These are phyloP conservation scores for Karalla daura DNA, from an alignment of 2,797 vertebrate species.

Conservation along the genomic window DNA sequence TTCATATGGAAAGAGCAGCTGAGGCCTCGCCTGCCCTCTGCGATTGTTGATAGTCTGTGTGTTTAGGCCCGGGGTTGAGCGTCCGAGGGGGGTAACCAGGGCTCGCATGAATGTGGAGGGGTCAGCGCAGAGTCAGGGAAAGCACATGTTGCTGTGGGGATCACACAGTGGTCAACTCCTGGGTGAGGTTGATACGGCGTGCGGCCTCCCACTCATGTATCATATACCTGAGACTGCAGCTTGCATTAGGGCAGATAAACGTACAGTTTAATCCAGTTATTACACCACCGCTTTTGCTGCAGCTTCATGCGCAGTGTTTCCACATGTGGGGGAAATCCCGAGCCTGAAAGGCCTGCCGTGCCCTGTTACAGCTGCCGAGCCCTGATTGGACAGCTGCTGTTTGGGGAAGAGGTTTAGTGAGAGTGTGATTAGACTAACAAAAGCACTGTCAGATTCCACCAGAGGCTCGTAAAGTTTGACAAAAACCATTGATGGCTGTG, in stretches of 20 bases:
- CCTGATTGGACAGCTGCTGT: background rate
- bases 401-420: background rate
- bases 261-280: background rate
- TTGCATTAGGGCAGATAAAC: background rate
- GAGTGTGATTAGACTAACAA: background rate
- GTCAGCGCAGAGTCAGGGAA: slow-evolving; percentile 46
- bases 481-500: no score
- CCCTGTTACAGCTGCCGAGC: background rate
- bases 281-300: background rate
- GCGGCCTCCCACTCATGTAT: background rate
- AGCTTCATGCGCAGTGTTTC: background rate
- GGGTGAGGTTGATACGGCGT: slow-evolving; percentile 9
- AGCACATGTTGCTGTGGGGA: slow-evolving; percentile 15
- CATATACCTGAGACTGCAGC: background rate
- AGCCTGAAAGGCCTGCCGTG: background rate
- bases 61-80: slow-evolving; percentile 25
- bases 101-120: slow-evolving; percentile 17
- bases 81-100: slow-evolving; percentile 26
- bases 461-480: background rate
- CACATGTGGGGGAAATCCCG: background rate
- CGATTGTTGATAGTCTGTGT: slow-evolving; percentile 36
- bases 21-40: slow-evolving; percentile 32
- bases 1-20: slow-evolving; percentile 36
- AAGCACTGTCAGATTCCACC: background rate
- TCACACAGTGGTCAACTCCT: slow-evolving; percentile 7